Evolutionary conservation across 2,797 vertebrate genomes (phyloP), one percentile per base, ranked within the genome.

Genomic region (Decapterus maruadsi): DNA sequence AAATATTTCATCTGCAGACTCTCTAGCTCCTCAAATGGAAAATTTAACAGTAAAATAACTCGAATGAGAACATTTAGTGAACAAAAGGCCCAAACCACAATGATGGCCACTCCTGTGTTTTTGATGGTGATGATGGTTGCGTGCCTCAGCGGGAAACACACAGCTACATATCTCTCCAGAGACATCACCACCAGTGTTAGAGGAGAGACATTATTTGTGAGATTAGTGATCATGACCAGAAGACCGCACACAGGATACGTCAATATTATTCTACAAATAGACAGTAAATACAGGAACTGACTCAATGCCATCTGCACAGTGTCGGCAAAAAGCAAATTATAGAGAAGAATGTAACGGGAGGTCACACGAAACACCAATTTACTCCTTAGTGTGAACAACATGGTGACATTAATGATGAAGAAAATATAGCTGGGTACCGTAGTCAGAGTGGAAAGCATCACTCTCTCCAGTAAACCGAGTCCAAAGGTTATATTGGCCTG

Each of bases 121-220:
- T 71, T 90, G 9, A 74, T 68, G 31, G 87, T 94, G 75, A 87
- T 56, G 20, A 95, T 78, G 31, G 67, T 9, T n/a, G 75, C 43
- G 6, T 94, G 90, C 14, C 84, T 91, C 70, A 94, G 81, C 4
- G 93, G 92, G 64, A 79, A 88, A 55, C 92, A 92, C 50, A 95
- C 89, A 17, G 93, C 92, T 7, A 94, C 84, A 26, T 86, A 95
- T 11, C 92, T 90, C 77, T 95, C 94, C 40, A 94, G 51, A 54
- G 91, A 90, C 93, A 95, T 95, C 66, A 91, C 20, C n/a, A 89
- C 81, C 70, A 95, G 83, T 2, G 84, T 94, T 22, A 94, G 73
- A 45, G 93, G 92, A 12, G 90, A 83, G 7, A 90, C 57, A 56
- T 43, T 13, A 43, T 43, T 43, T 43, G 42, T 66, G 6, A 90